These are phyloP conservation scores for Nomada goodeniana DNA, from an alignment of 2,888 invertebrate species.

Conservation along the genomic window DNA sequence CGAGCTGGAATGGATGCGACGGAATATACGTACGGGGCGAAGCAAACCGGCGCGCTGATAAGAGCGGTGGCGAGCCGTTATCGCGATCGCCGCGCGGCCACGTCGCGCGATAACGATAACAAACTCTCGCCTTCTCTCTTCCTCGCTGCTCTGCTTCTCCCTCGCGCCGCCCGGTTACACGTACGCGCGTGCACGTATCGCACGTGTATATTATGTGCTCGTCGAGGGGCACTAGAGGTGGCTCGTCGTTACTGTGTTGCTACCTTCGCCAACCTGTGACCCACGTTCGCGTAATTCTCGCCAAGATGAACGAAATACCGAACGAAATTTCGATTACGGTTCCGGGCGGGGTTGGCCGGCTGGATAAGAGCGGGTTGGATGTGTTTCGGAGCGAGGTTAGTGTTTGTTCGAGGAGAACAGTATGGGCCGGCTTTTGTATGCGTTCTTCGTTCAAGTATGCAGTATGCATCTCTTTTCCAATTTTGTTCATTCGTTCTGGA, in stretches of 20 bases:
- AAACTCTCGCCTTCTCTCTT: slow-evolving; percentile 62
- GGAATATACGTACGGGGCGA: slow-evolving; percentile 70
- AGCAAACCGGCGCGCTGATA: slow-evolving; percentile 73
- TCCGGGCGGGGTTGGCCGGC: too few species aligned
- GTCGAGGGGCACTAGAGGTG: slow-evolving; percentile 63
- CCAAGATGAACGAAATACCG: slow-evolving; percentile 5
- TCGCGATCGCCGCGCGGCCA: slow-evolving; percentile 75
- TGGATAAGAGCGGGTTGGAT: too few species aligned
- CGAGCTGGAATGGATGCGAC: slow-evolving; percentile 77
- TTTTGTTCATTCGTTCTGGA: too few species aligned
- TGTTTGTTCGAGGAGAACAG: too few species aligned
- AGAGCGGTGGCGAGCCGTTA: slow-evolving; percentile 72
- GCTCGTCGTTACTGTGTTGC: slow-evolving; percentile 59
- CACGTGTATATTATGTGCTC: slow-evolving; percentile 48
- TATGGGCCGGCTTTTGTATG: too few species aligned
- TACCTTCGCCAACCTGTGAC: slow-evolving; percentile 31
- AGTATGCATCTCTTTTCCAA: too few species aligned
- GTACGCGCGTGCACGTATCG: slow-evolving; percentile 10
- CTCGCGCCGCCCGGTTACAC: slow-evolving; percentile 27
- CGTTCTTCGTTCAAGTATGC: too few species aligned
- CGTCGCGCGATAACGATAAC: slow-evolving; percentile 81
- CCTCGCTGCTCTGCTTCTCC: slow-evolving; percentile 36
- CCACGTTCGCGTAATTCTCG: slow-evolving; percentile 18
- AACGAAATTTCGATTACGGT: too few species aligned
- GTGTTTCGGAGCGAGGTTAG: too few species aligned